Evolutionary conservation across 2,888 invertebrate genomes (phyloP).

Genomic region (Dexiosoma caninum): DNA sequence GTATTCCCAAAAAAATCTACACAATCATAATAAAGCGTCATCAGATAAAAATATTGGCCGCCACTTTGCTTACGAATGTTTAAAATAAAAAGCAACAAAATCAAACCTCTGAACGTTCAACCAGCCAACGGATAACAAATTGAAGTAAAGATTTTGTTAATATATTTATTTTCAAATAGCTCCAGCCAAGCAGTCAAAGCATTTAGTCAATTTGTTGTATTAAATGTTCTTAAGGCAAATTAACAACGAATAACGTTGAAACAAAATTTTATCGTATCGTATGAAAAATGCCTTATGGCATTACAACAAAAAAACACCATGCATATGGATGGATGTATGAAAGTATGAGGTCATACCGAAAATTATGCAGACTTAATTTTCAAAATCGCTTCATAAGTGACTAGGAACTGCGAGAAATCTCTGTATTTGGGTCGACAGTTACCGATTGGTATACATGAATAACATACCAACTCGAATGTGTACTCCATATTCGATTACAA

Average conservation of each 20-base stretch:
- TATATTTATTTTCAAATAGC: not conserved
- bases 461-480: too few relatives aligned
- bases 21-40: slow-evolving; percentile 60
- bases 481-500: too few relatives aligned
- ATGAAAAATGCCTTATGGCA: slow-evolving; percentile 47
- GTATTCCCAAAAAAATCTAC: slow-evolving; percentile 53
- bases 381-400: too few relatives aligned
- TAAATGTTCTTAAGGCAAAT: slow-evolving; percentile 33
- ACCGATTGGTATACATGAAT: too few relatives aligned
- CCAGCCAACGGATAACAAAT: slow-evolving; percentile 19
- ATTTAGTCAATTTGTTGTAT: slow-evolving; percentile 55
- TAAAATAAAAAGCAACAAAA: not conserved
- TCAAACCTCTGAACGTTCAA: not conserved
- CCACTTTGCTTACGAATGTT: slow-evolving; percentile 56
- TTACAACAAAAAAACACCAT: slow-evolving; percentile 20
- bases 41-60: slow-evolving; percentile 61
- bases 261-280: slow-evolving; percentile 47
- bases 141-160: slow-evolving; percentile 23
- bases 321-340: slow-evolving; percentile 21
- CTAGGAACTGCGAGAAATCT: too few relatives aligned
- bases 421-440: too few relatives aligned
- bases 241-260: slow-evolving; percentile 49
- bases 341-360: not conserved
- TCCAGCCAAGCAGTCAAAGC: slow-evolving; percentile 28
- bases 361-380: not conserved